Evolutionary conservation across 2,113 vertebrate genomes (phyloP), one percentile per base, ranked within the genome.

Genomic region (Misgurnus mizolepis): DNA sequence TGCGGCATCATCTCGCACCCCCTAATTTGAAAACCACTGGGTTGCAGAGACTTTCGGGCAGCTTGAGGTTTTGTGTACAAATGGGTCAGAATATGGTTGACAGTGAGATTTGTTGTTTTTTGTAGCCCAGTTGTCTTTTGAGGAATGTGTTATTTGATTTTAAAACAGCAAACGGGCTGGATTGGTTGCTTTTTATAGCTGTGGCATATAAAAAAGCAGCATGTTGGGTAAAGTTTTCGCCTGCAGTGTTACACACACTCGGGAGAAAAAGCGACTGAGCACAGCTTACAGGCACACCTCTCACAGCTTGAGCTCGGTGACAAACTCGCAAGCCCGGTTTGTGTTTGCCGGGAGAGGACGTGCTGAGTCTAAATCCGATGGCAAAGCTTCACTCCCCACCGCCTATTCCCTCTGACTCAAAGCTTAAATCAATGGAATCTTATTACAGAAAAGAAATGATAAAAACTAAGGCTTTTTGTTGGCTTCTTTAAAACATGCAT

Each of bases 371-470:
- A 66, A 69, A 15, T 43, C 77, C 45, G 43, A 49, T 41, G 17
- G 8, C 56, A 69, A 69, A 43, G 64, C 71, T 80, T 72, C 39
- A 8, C 41, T 74, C 47, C 41, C 39, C 14, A 6, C 17, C 27
- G 39, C 60, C 39, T 17, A 17, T 18, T 73, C 53, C 88, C 83
- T 81, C 88, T 88, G 87, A 91, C 90, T 91, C 91, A 87, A 91
- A 91, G 91, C 93, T 93, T 92, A 93, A 93, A 94, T 94, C 93
- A 93, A 94, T 93, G 93, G 91, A 93, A 94, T 91, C 93, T 94
- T 93, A 94, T 94, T 94, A 94, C 91, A 92, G 89, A 89, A 94
- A 75, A 95, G 94, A 94, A 92, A 93, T 91, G 93, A 92, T 93
- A 92, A 94, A 94, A 93, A 94, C 93, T 93, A 93, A 91, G 83